A percentile compares a stretch with the other conserved stretches of the same genome.
phyloP scores from a whole-genome alignment of 2,888 invertebrate species.

The Caenorhabditis angaria region DNA sequence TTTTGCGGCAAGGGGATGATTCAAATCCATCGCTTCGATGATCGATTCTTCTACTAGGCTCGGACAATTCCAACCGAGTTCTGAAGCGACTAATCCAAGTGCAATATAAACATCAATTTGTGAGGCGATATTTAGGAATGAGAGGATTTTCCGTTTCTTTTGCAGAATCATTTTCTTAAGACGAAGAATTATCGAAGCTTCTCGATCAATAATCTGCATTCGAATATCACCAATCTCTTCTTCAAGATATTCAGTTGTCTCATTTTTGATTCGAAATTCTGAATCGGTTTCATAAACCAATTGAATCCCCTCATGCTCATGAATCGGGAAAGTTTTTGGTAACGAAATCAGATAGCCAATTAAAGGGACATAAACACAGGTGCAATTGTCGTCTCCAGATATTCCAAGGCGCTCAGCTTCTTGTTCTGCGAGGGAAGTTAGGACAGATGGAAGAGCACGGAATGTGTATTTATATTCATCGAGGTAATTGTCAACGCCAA shows the following conservation, averaged over 20 bases:
- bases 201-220: constrained; percentile 81
- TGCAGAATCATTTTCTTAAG: constrained; percentile 78
- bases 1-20: constrained; percentile 39
- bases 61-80: constrained; percentile 78
- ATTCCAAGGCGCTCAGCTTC: constrained; percentile 74
- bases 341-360: constrained; percentile 83
- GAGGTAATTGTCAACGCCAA: constrained; percentile 81
- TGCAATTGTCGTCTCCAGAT: constrained; percentile 61
- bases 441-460: constrained; percentile 80
- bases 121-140: constrained; percentile 78
- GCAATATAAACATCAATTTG: constrained; percentile 77
- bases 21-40: constrained; percentile 49
- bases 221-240: constrained; percentile 82
- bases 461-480: constrained; percentile 81
- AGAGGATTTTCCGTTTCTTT: constrained; percentile 77
- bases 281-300: constrained; percentile 33
- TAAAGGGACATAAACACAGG: constrained; percentile 76
- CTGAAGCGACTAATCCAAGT: constrained; percentile 35
- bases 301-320: constrained; percentile 25
- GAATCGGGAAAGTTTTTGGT: constrained; percentile 74
- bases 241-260: constrained; percentile 80
- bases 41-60: constrained; percentile 75
- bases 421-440: constrained; percentile 81
- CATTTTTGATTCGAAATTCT: constrained; percentile 80
- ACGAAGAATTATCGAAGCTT: constrained; percentile 78